Base-by-base conservation (phyloP, 1,140 invertebrate genomes). In the Aphidius gifuensis region DNA sequence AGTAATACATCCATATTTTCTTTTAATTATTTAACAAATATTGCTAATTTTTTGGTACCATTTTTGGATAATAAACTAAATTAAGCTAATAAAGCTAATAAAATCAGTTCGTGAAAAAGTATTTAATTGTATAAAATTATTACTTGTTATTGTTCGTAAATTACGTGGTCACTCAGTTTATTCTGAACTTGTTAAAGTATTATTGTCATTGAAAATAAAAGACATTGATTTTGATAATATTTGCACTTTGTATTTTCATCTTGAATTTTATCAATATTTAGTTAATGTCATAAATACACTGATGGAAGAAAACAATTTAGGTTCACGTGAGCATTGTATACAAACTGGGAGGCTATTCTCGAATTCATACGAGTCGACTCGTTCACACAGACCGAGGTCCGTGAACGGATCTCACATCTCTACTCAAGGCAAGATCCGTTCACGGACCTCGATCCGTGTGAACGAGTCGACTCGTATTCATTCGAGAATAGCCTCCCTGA, bases 211-310 rank as follows among this genome's bases (percentile, higher is more conserved):
- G 5, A 86, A 86, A 68, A 90, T 97, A 57, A 89, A 88, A 76
- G 88, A 94, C 76, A 83, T 96, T 0, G 90, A 93, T 78, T 80
- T 93, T 40, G 88, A 92, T 72, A 86, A 97, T 94, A 76, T 98
- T 96, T 85, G 91, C 94, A 5, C 94, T 97, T 81, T 88, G 96
- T 45, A 97, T n/a, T n/a, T 98, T 62, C 98, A 95, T 80, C 77
- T 98, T 56, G 94, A 98, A 67, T 98, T 93, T 82, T 98, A 97
- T 79, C 87, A 94, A 67, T 96, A 98, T 82, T 82, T 99, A 60
- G 88, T 98, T 23, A 85, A 87, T 66, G 88, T 91, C 45, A 81
- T 98, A 45, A 84, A 91, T 72, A 78, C 84, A 9, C 81, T 97
- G 56, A 81, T 97, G 57, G 85, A 87, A 66, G 83, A 85, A 67